Evolutionary conservation across 2,888 invertebrate species (phyloP), one percentile per base, ranked within the genome.

Genomic region (Atherix ibis): DNA sequence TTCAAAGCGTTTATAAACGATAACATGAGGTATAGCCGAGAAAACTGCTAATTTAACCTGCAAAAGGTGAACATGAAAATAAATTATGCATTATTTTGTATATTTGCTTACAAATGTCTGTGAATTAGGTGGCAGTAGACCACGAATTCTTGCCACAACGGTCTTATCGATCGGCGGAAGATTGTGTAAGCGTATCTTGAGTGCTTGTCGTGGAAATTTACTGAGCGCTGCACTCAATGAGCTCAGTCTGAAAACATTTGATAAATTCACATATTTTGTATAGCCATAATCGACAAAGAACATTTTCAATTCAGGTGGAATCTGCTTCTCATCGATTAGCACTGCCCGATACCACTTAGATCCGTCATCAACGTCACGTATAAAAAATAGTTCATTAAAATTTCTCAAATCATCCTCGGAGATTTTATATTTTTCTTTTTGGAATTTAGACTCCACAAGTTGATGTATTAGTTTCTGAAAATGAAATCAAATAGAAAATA

Each of bases 1-100:
- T 39, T 68, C 68, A 33, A 71, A 64, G 47, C 80, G 67, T 47
- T 74, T 76, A 57, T 76, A 79, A 34, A 83, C 66, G 50, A 77
- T 78, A 2, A 79, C 76, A 37, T 67, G 44, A 8, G 54, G 55
- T 35, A 47, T 31, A 47, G 49, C 43, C 46, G 30, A 49, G 63
- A 65, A 51, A 56, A 64, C 52, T 58, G 58, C 55, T 55, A 56
- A 46, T 43, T 56, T 56, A 0, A 54, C 49, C 56, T 57, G 34
- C 8, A 30, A 8, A 28, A 31, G n/a, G 9, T 15, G 30, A 34
- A 12, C 5, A 9, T 30, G 2, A 32, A 31, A 16, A 5, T 16
- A 14, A 31, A 18, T 27, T 8, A 12, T 12, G 16, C 8, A 2
- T 14, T 4, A 3, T 10, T 16, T 17, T 10, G 8, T 19, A 5